A percentile compares a stretch with the other conserved stretches of the same genome.
Evolutionary conservation across 1,140 invertebrate genomes (phyloP).

Genomic region (Drosophila willistoni): DNA sequence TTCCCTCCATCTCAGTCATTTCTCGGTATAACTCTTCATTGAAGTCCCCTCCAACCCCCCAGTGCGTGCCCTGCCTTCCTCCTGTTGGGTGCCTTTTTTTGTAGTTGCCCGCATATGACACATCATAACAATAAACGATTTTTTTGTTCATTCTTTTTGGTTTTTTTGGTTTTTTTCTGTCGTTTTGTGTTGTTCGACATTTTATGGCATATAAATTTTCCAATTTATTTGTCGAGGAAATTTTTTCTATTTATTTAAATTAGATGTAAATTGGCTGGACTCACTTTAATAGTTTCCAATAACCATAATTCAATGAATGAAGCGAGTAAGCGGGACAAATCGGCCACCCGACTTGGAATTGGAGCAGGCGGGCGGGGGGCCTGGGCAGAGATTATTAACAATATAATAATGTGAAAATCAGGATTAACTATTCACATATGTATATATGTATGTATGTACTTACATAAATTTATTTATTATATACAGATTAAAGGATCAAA

Average conservation of each 20-base stretch:
- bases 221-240: conserved; percentile 31
- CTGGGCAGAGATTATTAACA: background rate
- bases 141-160: conserved; percentile 17
- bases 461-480: background rate
- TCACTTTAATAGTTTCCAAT: conserved; percentile 47
- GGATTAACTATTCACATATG: background rate
- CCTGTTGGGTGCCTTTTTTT: conserved; percentile 1
- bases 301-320: conserved; percentile 34
- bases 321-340: background rate
- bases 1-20: background rate
- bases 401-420: background rate
- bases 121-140: conserved; percentile 69
- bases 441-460: background rate
- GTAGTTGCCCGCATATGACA: conserved; percentile 72
- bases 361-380: background rate
- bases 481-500: background rate
- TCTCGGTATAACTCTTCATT: conserved; percentile 18
- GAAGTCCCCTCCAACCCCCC: background rate
- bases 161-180: conserved; percentile 12
- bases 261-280: conserved; percentile 45
- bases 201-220: conserved; percentile 23
- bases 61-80: conserved; percentile 16
- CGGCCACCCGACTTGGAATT: too few relatives aligned
- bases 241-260: conserved; percentile 46
- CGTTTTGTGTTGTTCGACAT: conserved; percentile 18